Evolutionary conservation across 2,113 vertebrate species (phyloP), one percentile per base, ranked within the genome.

Genomic region (Poicephalus meyeri): DNA sequence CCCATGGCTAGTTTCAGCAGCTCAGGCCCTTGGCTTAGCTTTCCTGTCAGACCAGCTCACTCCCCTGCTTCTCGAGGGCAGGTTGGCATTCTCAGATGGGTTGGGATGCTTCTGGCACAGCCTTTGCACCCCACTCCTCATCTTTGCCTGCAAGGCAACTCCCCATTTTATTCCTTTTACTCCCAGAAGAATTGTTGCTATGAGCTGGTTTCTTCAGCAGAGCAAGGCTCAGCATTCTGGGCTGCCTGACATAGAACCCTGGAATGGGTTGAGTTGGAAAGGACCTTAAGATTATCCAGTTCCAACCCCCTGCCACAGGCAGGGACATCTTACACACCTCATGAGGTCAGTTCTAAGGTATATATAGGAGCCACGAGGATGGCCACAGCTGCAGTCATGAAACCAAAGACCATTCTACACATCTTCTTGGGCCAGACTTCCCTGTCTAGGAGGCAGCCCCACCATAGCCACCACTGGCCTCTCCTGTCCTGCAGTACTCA

Each of bases 361-460:
- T 1, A 3, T 20, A 5, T 2, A 63, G 44, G 33, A 50, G 55
- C 33, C 28, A 18, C 2, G 0, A 0, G n/a, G 58, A 9, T 9
- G 23, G 29, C 60, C 14, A 50, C 31, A 64, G 55, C 46, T 31
- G 6, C 37, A 33, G 37, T 4, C 25, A 37, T 13, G 19, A 26
- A 66, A 63, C 6, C 4, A 12, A 64, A 55, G 49, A 2, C 9
- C 26, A 3, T 25, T 25, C 16, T 35, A 15, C 37, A n/a, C 11
- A 52, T 52, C 8, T 21, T 37, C 63, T 39, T 31, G 15, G 26
- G 4, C 28, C 21, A 8, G 6, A 7, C 42, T 31, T 19, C 5
- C 25, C 63, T 24, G 0, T 6, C 8, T 46, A 25, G 41, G 12
- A 63, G 29, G 33, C 56, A 91, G 66, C 60, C 50, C 46, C 70